These are phyloP conservation scores for Yasuhikotakia modesta DNA, from an alignment of 2,797 vertebrate genomes.

Conservation along the genomic window DNA sequence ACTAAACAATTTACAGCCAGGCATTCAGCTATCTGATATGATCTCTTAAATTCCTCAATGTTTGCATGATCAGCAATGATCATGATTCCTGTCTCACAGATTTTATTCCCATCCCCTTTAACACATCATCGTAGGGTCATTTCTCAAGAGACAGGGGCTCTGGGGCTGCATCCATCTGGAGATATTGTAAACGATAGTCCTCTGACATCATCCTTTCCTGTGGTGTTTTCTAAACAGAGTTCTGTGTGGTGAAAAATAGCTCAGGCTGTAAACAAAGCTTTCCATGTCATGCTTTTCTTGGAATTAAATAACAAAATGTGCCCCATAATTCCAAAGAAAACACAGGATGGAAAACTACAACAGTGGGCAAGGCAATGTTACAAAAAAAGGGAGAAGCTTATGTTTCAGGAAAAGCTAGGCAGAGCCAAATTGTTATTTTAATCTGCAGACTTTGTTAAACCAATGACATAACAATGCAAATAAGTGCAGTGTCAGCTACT, in stretches of 20 bases:
- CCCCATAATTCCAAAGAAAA: conserved; percentile 23
- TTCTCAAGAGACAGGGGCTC: conserved; percentile 75
- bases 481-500: neutral
- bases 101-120: conserved; percentile 71
- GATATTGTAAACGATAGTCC: conserved; percentile 89
- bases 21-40: neutral
- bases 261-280: conserved; percentile 69
- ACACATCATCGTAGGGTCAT: conserved; percentile 89
- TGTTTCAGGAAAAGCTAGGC: neutral
- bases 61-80: conserved; percentile 3
- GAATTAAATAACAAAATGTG: conserved; percentile 57
- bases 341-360: conserved; percentile 8
- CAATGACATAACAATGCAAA: conserved; percentile 2
- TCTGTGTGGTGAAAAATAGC: conserved; percentile 76
- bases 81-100: conserved; percentile 34
- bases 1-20: neutral
- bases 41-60: neutral
- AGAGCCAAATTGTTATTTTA: neutral
- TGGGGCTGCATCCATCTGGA: conserved; percentile 67
- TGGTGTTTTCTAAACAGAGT: conserved; percentile 79
- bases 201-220: conserved; percentile 93
- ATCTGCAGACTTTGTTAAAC: conserved; percentile 16
- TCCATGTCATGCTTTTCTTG: conserved; percentile 63
- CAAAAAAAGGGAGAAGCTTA: neutral
- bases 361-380: conserved; percentile 1